Conservation (phyloP, 2,888 invertebrate species). For the Amphipoea oculea region DNA sequence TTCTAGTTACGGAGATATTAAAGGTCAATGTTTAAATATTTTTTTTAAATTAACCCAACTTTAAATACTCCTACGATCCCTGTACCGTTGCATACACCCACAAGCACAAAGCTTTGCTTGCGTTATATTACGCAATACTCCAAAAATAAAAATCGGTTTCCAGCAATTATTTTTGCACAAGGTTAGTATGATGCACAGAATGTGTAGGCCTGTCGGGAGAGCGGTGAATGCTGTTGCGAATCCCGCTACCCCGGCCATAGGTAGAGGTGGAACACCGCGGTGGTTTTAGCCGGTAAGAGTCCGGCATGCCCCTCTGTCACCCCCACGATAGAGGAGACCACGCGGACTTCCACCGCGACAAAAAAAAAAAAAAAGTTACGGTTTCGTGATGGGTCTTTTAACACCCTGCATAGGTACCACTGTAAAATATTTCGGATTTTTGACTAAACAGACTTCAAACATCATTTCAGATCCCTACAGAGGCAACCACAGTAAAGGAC, state of each 20-base stretch:
- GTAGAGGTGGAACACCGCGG: too few species aligned
- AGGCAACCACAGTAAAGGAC: constrained; percentile 36
- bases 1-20: background rate
- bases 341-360: too few species aligned
- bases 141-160: too few species aligned
- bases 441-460: constrained; percentile 7
- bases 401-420: background rate
- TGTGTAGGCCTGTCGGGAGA: too few species aligned
- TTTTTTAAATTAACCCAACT: background rate
- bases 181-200: background rate
- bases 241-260: too few species aligned
- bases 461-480: constrained; percentile 49
- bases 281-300: too few species aligned
- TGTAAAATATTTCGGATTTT: background rate
- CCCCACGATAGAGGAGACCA: too few species aligned
- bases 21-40: background rate
- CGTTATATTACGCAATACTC: background rate
- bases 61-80: background rate
- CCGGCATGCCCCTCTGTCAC: too few species aligned
- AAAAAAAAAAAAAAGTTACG: too few species aligned
- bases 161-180: background rate
- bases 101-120: background rate
- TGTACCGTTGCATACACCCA: too few species aligned
- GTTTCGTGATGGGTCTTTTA: background rate
- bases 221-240: too few species aligned